Evolutionary conservation across 2,888 invertebrate genomes (phyloP).

Genomic region (Priocnemis perturbator): DNA sequence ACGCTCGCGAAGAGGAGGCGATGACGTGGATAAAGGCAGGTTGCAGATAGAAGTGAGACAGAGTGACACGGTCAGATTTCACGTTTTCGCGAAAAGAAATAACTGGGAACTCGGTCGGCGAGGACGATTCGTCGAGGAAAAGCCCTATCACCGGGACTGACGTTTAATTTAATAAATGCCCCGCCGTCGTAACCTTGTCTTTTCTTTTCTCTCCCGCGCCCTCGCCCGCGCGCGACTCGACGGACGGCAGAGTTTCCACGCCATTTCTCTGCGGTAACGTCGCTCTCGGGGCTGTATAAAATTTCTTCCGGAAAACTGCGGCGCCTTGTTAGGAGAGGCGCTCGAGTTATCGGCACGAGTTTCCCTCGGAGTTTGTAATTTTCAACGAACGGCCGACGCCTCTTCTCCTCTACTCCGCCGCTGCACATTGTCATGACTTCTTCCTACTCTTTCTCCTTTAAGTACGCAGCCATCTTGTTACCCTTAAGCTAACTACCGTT

Average conservation of each 20-base stretch:
- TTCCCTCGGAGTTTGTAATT: slow-evolving; percentile 54
- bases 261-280: slow-evolving; percentile 47
- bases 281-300: slow-evolving; percentile 49
- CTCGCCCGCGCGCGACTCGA: slow-evolving; percentile 24
- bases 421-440: slow-evolving; percentile 7
- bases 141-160: slow-evolving; percentile 53
- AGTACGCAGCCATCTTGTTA: slow-evolving; percentile 3
- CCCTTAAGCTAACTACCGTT: too few relatives aligned
- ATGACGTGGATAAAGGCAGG: not conserved
- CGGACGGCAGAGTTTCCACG: slow-evolving; percentile 42
- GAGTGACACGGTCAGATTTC: slow-evolving; percentile 39
- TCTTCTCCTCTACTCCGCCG: too few relatives aligned
- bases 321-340: slow-evolving; percentile 48
- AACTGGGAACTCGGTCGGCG: slow-evolving; percentile 40
- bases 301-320: slow-evolving; percentile 55
- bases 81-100: slow-evolving; percentile 35
- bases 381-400: slow-evolving; percentile 14
- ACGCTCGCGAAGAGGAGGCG: not conserved
- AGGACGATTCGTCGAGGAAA: slow-evolving; percentile 44
- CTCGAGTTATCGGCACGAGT: slow-evolving; percentile 55
- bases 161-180: slow-evolving; percentile 60
- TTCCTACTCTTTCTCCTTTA: slow-evolving; percentile 3
- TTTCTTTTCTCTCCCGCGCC: slow-evolving; percentile 18
- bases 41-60: not conserved
- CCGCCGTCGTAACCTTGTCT: slow-evolving; percentile 33